phyloP scores from a whole-genome alignment of 2,113 vertebrate species.

The Mola mola region DNA sequence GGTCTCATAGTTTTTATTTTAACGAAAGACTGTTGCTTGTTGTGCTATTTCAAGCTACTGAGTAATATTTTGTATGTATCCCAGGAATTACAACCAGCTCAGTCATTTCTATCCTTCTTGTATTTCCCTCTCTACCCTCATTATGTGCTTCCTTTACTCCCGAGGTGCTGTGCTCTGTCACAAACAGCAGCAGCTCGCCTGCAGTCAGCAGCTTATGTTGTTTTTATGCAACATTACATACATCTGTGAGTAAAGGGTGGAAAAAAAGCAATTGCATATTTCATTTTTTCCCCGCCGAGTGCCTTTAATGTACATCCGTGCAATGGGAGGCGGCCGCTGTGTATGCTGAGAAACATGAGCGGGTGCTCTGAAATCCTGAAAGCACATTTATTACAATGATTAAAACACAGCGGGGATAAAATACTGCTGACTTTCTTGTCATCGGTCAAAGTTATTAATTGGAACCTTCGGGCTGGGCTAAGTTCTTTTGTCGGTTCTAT shows the following conservation, averaged over 20 bases:
- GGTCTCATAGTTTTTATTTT: no score
- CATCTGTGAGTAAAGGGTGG: constrained; percentile 18
- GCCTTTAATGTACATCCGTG: constrained; percentile 14
- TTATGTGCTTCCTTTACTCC: no score
- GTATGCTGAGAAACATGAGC: constrained; percentile 25
- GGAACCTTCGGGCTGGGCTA: background rate
- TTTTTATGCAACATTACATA: constrained; percentile 32
- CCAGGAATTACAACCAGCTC: no score
- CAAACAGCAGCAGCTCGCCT: constrained; percentile 45
- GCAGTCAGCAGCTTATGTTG: constrained; percentile 64
- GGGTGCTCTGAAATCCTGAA: no score
- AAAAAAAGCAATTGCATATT: constrained; percentile 32
- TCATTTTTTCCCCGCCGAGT: constrained; percentile 1
- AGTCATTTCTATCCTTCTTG: no score
- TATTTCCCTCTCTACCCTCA: no score
- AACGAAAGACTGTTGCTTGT: no score
- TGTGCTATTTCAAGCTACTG: no score
- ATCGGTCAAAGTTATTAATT: constrained; percentile 18
- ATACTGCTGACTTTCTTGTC: constrained; percentile 26
- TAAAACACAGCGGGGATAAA: constrained; percentile 27
- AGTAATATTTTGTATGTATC: no score
- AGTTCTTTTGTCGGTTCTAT: background rate
- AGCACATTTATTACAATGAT: constrained; percentile 24
- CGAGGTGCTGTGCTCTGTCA: no score
- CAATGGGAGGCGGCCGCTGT: constrained; percentile 5